These are phyloP conservation scores for Pelosia muscerda DNA, from an alignment of 2,888 invertebrate genomes.

Conservation along the genomic window DNA sequence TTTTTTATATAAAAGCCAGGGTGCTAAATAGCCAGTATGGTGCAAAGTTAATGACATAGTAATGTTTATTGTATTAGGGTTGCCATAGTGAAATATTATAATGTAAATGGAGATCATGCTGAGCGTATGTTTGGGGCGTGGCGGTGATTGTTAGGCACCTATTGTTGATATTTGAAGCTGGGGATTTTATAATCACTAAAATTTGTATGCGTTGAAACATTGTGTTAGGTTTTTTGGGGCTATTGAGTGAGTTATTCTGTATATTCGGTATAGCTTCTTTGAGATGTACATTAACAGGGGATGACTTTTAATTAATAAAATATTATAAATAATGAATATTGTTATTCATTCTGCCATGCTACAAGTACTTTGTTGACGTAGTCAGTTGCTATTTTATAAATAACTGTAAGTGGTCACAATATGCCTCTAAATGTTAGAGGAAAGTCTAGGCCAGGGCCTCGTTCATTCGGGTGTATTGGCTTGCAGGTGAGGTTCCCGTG, in stretches of 20 bases:
- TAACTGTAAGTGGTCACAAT: too few species aligned
- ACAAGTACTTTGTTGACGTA: too few species aligned
- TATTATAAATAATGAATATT: neutral
- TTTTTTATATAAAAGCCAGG: constrained; percentile 59
- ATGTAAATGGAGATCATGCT: constrained; percentile 81
- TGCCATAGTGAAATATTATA: constrained; percentile 81
- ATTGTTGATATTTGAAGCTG: constrained; percentile 78
- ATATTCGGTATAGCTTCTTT: neutral
- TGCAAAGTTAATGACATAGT: constrained; percentile 81
- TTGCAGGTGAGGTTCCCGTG: too few species aligned
- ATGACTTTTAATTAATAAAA: neutral
- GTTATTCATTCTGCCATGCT: too few species aligned
- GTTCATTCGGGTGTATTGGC: too few species aligned
- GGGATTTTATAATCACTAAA: constrained; percentile 77
- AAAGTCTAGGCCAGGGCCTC: too few species aligned
- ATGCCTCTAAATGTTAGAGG: too few species aligned
- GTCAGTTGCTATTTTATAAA: too few species aligned
- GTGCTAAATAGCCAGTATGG: constrained; percentile 80
- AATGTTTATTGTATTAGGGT: constrained; percentile 86
- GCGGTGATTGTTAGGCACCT: constrained; percentile 71
- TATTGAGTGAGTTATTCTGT: neutral
- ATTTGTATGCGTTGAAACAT: constrained; percentile 55
- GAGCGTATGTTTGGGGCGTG: constrained; percentile 85
- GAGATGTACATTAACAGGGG: neutral
- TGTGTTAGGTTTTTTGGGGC: constrained; percentile 34